phyloP scores from a whole-genome alignment of 2,797 vertebrate genomes.

The Notolabrus celidotus region DNA sequence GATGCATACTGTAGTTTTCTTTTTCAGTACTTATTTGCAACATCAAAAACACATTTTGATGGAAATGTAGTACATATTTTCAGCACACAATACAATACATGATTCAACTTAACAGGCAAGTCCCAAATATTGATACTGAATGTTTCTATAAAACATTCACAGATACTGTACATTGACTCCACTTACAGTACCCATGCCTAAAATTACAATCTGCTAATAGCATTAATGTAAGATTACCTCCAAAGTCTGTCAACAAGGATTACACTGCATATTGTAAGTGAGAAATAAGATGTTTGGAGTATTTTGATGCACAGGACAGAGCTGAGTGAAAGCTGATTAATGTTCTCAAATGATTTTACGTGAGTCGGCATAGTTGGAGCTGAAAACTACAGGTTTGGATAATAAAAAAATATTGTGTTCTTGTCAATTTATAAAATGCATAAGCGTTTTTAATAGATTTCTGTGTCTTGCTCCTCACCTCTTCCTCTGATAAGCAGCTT shows the following conservation, averaged over 20 bases:
- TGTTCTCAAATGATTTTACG: too few species aligned
- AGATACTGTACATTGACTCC: background rate
- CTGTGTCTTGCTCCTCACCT: too few species aligned
- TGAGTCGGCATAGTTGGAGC: too few species aligned
- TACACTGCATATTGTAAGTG: background rate
- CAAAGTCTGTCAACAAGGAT: background rate
- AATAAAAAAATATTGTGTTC: too few species aligned
- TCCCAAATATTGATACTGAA: background rate
- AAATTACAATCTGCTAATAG: background rate
- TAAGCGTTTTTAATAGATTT: too few species aligned
- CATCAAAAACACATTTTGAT: background rate
- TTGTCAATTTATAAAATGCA: too few species aligned
- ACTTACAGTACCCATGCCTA: background rate
- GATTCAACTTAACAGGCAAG: background rate
- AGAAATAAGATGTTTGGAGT: too few species aligned
- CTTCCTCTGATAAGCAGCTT: too few species aligned
- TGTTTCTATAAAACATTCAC: too few species aligned
- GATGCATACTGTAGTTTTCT: background rate
- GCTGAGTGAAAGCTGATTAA: too few species aligned
- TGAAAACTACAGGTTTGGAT: too few species aligned
- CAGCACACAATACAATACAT: background rate
- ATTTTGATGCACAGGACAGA: too few species aligned
- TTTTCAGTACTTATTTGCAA: conserved; percentile 9
- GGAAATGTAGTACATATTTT: background rate
- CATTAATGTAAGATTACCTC: background rate